Evolutionary conservation across 2,888 invertebrate genomes (phyloP).

Genomic region (Celastrina argiolus): DNA sequence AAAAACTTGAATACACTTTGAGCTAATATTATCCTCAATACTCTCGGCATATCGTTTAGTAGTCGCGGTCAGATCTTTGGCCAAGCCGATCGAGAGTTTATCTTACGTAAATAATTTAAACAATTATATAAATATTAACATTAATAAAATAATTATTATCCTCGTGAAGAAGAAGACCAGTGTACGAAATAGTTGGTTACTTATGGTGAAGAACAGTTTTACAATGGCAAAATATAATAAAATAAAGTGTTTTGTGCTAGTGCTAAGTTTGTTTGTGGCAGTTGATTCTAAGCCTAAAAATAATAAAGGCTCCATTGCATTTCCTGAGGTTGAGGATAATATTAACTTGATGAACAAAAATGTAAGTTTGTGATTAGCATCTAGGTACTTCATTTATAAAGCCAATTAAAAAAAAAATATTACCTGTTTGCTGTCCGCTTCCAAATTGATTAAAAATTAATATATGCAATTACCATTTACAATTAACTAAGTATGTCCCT

Average conservation of each 20-base stretch:
- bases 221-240: neutral
- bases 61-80: constrained; percentile 10
- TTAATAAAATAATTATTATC: neutral
- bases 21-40: constrained; percentile 5
- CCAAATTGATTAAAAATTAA: too few species aligned
- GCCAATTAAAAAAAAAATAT: neutral
- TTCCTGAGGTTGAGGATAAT: constrained; percentile 65
- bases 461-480: too few species aligned
- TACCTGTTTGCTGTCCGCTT: neutral
- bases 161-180: neutral
- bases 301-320: constrained; percentile 53
- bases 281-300: constrained; percentile 38
- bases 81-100: neutral
- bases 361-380: constrained; percentile 38
- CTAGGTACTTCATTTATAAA: neutral
- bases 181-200: neutral
- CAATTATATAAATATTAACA: neutral
- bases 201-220: neutral
- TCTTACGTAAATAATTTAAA: neutral
- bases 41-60: neutral
- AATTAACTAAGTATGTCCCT: too few species aligned
- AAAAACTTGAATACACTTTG: constrained; percentile 11
- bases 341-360: constrained; percentile 54
- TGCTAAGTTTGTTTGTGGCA: constrained; percentile 35
- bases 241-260: constrained; percentile 8